Percentiles rank a stretch among this genome's conserved stretches.
These are phyloP conservation scores for Actenoides lindsayi DNA, from an alignment of 2,113 vertebrate species.

Conservation along the genomic window DNA sequence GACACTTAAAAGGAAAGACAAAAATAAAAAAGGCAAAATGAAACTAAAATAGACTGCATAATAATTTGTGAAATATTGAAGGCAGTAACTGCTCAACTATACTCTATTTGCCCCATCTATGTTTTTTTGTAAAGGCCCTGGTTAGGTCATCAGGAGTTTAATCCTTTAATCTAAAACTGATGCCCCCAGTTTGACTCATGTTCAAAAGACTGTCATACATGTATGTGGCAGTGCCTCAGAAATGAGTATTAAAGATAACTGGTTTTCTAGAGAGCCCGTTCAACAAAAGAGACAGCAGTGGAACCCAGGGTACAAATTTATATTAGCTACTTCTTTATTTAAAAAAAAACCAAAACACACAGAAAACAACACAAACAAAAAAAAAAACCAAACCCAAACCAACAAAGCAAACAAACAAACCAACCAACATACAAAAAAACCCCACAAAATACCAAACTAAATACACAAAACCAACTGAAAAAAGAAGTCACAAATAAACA, in stretches of 20 bases:
- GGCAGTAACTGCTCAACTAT: background rate
- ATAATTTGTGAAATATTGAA: background rate
- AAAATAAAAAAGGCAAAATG: background rate
- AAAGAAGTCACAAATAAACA: background rate
- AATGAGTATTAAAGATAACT: background rate
- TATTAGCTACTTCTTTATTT: background rate
- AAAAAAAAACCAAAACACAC: background rate
- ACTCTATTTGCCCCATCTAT: background rate
- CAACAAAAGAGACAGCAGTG: background rate
- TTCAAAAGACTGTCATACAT: background rate
- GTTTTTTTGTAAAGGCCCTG: background rate
- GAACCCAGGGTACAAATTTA: background rate
- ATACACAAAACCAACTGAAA: background rate
- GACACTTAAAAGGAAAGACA: background rate
- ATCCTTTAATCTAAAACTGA: background rate
- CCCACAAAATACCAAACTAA: too few relatives aligned
- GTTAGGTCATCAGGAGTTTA: background rate
- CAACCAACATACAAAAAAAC: too few relatives aligned
- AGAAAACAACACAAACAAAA: background rate
- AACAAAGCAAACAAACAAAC: background rate
- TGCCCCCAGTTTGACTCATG: background rate
- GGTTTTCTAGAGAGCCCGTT: background rate
- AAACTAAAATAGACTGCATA: background rate
- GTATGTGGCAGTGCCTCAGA: background rate
- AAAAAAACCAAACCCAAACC: background rate